Percentiles rank a stretch among this genome's conserved stretches.
Evolutionary conservation across 2,113 vertebrate species (phyloP).

Genomic region (Alligator sinensis): DNA sequence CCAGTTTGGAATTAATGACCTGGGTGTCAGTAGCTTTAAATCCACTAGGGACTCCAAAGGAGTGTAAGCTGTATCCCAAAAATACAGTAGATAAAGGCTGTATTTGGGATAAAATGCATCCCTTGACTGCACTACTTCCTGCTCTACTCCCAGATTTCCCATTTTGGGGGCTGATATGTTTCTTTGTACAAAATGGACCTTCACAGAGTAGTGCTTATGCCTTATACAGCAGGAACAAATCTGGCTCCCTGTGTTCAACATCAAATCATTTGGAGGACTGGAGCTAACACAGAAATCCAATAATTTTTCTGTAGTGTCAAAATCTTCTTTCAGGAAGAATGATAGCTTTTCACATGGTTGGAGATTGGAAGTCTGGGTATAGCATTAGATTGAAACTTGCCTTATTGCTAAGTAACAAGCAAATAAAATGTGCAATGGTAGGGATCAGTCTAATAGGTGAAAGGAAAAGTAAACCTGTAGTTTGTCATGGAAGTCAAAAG

Average conservation of each 20-base stretch:
- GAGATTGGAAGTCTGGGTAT: background rate
- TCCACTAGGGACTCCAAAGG: background rate
- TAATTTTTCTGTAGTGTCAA: background rate
- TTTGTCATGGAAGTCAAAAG: background rate
- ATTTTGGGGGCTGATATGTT: background rate
- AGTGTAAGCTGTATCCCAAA: background rate
- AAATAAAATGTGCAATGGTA: conserved; percentile 11
- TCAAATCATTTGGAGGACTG: background rate
- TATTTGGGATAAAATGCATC: background rate
- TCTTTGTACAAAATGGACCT: background rate
- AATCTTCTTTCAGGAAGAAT: background rate
- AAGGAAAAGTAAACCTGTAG: background rate
- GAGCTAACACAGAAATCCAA: background rate
- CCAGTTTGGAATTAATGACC: too few relatives aligned
- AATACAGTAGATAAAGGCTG: background rate
- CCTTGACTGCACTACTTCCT: background rate
- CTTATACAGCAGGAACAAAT: background rate
- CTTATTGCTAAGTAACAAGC: background rate
- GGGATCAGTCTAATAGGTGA: background rate
- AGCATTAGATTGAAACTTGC: background rate
- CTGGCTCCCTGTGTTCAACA: background rate
- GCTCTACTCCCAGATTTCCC: background rate
- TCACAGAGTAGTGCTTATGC: background rate
- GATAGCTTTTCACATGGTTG: background rate
- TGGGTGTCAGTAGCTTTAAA: background rate